phyloP scores from a whole-genome alignment of 2,888 invertebrate genomes.

The Eutolmus rufibarbis region DNA sequence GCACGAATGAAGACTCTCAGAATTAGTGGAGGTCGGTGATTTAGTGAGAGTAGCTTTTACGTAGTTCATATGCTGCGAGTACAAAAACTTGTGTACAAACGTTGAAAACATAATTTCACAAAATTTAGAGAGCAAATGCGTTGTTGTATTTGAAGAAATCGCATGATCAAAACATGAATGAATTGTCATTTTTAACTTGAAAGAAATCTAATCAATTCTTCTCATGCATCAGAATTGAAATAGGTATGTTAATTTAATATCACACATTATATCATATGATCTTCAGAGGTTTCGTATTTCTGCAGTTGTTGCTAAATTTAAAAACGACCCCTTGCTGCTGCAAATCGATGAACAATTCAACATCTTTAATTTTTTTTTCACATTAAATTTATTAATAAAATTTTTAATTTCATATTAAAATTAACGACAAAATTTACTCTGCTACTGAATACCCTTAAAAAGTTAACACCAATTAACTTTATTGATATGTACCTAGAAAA shows the following conservation, averaged over 20 bases:
- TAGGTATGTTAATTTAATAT: neutral
- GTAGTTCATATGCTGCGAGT: neutral
- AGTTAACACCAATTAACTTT: no score
- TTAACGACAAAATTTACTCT: no score
- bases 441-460: no score
- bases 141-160: neutral
- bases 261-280: neutral
- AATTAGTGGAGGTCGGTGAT: neutral
- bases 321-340: no score
- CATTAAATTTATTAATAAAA: no score
- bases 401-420: no score
- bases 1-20: neutral
- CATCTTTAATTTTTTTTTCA: no score
- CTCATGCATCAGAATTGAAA: neutral
- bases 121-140: neutral
- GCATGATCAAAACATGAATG: neutral
- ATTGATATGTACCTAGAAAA: no score
- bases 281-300: neutral
- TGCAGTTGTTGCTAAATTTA: neutral
- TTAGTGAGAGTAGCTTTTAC: neutral
- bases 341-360: no score
- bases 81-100: neutral
- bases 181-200: neutral
- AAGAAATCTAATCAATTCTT: neutral
- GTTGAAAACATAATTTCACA: neutral